Evolutionary conservation across 2,797 vertebrate species (phyloP).

Genomic region (Corythornis leucogaster): DNA sequence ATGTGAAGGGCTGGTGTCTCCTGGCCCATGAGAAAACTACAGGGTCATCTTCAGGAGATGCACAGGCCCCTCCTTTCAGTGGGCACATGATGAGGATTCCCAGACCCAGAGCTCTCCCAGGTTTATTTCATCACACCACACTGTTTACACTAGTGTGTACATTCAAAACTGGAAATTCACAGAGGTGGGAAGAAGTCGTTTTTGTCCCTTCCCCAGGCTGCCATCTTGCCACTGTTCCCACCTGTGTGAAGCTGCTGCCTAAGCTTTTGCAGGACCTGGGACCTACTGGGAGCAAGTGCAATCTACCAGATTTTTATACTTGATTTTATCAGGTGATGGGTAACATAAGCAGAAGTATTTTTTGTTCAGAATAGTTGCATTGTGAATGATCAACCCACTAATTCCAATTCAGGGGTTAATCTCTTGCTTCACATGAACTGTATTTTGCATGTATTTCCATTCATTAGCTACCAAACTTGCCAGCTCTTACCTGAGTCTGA

Average conservation of each 20-base stretch:
- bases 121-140: neutral
- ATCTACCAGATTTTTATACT: neutral
- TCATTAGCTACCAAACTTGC: neutral
- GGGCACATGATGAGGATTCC: neutral
- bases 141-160: neutral
- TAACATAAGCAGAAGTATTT: neutral
- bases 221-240: fast-evolving
- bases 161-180: neutral
- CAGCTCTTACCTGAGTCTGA: constrained; percentile 90
- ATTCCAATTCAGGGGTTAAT: neutral
- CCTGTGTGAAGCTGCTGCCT: neutral
- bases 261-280: neutral
- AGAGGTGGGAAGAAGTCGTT: neutral
- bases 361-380: neutral
- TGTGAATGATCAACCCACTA: neutral
- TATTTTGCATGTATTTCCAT: neutral
- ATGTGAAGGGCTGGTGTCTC: neutral
- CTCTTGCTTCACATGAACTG: neutral
- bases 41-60: too few species aligned
- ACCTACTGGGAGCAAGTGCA: neutral
- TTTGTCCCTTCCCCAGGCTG: neutral
- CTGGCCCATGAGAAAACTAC: neutral
- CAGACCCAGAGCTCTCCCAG: neutral
- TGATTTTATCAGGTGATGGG: neutral
- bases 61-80: neutral